Base-by-base conservation (phyloP, 2,888 invertebrate genomes). In the Cacoxenus indagator region DNA sequence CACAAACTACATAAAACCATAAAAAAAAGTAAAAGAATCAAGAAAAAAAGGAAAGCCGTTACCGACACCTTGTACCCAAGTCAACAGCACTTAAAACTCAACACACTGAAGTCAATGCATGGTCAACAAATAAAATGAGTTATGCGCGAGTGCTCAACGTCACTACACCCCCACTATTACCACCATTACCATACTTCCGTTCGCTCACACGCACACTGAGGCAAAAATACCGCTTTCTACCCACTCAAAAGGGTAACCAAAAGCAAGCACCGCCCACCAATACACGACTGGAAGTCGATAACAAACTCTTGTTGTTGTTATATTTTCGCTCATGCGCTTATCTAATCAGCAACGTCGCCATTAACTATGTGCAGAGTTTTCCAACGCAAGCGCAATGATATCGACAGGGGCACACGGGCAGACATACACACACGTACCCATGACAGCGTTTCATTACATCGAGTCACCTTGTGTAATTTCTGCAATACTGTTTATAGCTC, bases 41-140 rank as follows among this genome's bases (percentile, higher is more conserved):
- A 65, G 24, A 14, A 51, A 65, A 43, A 59, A 31, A 17, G 61
- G 26, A 65, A 31, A 69, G 65, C 65, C 79, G 78, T 76, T 78
- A 82, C n/a, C 82, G 85, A 85, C 85, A 85, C 85, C 85, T 85
- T 84, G 84, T 84, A 84, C 85, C 85, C 84, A 85, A 85, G 85
- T 85, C 83, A 85, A 83, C 85, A 84, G 79, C 81, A 84, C 81
- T 82, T 81, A 82, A 81, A 81, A 79, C 77, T 80, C 77, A 76
- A 74, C 74, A 72, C 78, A 81, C 82, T 78, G 82, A 81, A 81
- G 80, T 81, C 80, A 81, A 81, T 81, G 80, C 74, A 73, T 82
- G 80, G 80, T 82, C 80, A 78, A 81, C 77, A 75, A 69, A 62
- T 62, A 62, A 31, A 29, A 59, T 26, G 22, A 22, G 24, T 19